Conservation (phyloP, 2,888 invertebrate species). For the Ophion ventricosus region DNA sequence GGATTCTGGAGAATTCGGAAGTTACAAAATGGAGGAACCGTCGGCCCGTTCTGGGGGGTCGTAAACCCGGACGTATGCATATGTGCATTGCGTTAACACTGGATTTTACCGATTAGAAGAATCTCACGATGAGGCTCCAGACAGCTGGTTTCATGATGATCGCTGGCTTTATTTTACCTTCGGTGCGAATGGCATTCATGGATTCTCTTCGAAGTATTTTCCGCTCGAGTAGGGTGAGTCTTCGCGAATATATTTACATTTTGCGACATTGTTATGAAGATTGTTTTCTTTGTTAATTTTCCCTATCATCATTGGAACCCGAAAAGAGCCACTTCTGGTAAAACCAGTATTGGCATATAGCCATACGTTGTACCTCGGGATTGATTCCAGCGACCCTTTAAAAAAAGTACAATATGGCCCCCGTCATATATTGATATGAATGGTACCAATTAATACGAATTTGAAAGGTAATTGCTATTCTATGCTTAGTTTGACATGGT, state of each 20-base stretch:
- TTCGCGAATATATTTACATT: constrained; percentile 12
- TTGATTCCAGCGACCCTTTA: too few relatives aligned
- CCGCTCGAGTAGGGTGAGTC: constrained; percentile 72
- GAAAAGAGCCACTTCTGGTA: too few relatives aligned
- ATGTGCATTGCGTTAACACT: not conserved
- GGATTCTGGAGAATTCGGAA: not conserved
- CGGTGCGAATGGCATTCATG: constrained; percentile 63
- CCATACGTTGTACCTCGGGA: too few relatives aligned
- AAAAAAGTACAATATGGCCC: too few relatives aligned
- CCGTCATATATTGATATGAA: too few relatives aligned
- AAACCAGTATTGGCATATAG: too few relatives aligned
- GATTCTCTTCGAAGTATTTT: constrained; percentile 70
- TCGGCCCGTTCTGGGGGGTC: constrained; percentile 23
- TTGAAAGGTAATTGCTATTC: too few relatives aligned
- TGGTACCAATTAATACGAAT: too few relatives aligned
- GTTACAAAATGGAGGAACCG: constrained; percentile 57
- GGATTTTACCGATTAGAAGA: not conserved
- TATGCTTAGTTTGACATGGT: too few relatives aligned
- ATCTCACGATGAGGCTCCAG: constrained; percentile 55
- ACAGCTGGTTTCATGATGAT: constrained; percentile 49
- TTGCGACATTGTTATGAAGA: constrained; percentile 14
- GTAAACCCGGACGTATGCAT: constrained; percentile 14
- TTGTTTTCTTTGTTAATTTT: not conserved
- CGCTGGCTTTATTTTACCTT: constrained; percentile 52
- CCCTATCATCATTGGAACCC: not conserved